These are phyloP conservation scores for Rhamnusium bicolor DNA, from an alignment of 2,888 invertebrate genomes.

Conservation along the genomic window DNA sequence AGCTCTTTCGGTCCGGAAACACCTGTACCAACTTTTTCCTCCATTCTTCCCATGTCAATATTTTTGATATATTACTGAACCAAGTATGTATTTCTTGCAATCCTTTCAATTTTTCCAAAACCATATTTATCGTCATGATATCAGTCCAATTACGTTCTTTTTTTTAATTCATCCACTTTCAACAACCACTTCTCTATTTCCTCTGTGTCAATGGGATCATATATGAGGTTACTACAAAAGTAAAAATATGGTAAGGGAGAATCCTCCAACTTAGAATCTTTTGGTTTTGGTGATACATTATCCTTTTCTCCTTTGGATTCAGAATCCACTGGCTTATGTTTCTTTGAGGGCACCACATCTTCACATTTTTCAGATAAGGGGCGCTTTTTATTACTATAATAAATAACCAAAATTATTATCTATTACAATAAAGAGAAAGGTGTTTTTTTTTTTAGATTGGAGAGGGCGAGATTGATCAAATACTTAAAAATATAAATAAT, in stretches of 20 bases:
- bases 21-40: conserved; percentile 45
- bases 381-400: background rate
- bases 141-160: conserved; percentile 3
- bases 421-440: too few relatives aligned
- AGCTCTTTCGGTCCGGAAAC: conserved; percentile 37
- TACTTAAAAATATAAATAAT: too few relatives aligned
- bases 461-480: too few relatives aligned
- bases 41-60: conserved; percentile 47
- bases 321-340: background rate
- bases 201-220: background rate
- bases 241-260: background rate
- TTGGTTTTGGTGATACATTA: background rate
- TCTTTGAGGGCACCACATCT: background rate
- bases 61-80: background rate
- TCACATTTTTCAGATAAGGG: background rate
- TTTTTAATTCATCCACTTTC: background rate
- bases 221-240: background rate
- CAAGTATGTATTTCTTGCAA: background rate
- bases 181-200: background rate
- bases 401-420: background rate
- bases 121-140: background rate
- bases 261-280: background rate
- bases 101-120: background rate
- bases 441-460: too few relatives aligned
- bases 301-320: background rate